Conservation (phyloP, 2,113 vertebrate genomes). For the Perca schrenkii region DNA sequence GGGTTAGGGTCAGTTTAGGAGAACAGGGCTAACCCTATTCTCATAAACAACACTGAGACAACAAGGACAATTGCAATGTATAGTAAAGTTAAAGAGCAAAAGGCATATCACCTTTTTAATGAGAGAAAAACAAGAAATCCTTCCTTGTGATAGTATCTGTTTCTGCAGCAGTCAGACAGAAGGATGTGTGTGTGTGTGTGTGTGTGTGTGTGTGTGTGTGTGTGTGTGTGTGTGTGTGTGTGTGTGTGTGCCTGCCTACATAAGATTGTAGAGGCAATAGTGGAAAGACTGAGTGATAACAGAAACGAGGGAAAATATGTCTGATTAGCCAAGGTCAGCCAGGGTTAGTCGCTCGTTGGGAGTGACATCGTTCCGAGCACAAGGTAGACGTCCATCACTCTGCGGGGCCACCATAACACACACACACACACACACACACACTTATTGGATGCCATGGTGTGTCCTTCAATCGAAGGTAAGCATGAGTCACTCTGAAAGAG, state of each 20-base stretch:
- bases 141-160: background rate
- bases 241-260: background rate
- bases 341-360: constrained; percentile 20
- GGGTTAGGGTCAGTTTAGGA: too few relatives aligned
- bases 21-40: too few relatives aligned
- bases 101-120: background rate
- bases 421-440: constrained; percentile 39
- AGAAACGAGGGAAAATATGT: background rate
- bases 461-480: constrained; percentile 70
- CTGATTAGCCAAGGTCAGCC: constrained; percentile 41
- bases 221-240: background rate
- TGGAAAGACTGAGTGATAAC: background rate
- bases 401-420: constrained; percentile 33
- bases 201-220: background rate
- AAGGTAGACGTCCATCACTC: constrained; percentile 66
- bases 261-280: too few relatives aligned
- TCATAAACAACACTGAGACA: background rate
- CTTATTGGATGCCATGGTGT: constrained; percentile 6
- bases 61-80: background rate
- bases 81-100: background rate
- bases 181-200: background rate
- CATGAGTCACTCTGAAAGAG: constrained; percentile 45
- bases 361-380: constrained; percentile 46
- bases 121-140: background rate
- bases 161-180: background rate